Percentiles rank a stretch among this genome's conserved stretches.
These are phyloP conservation scores for Phrynocephalus forsythii DNA, from an alignment of 2,797 vertebrate species.

Conservation along the genomic window DNA sequence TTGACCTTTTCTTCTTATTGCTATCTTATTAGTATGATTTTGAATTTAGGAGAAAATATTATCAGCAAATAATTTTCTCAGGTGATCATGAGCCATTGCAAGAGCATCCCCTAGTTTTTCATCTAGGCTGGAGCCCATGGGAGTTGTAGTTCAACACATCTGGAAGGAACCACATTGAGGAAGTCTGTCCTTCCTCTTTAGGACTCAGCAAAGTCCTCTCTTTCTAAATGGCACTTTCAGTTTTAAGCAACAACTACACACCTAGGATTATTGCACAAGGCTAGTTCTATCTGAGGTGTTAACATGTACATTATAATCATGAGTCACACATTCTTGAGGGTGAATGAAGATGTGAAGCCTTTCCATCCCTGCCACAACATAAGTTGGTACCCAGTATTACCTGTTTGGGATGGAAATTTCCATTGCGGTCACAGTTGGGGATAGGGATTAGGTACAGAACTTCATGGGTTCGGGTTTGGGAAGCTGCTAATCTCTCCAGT, in stretches of 20 bases:
- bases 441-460: slow-evolving; percentile 92
- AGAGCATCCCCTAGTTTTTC: no score
- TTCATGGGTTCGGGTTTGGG: slow-evolving; percentile 89
- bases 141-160: no score
- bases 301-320: background rate
- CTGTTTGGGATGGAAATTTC: slow-evolving; percentile 94
- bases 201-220: background rate
- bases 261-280: background rate
- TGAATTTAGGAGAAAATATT: no score
- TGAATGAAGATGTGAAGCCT: background rate
- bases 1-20: no score
- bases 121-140: no score
- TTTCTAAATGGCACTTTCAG: background rate
- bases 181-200: background rate
- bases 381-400: slow-evolving; percentile 64
- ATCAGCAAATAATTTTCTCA: no score
- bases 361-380: background rate
- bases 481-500: slow-evolving; percentile 86
- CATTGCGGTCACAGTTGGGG: slow-evolving; percentile 94
- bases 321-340: no score
- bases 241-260: background rate
- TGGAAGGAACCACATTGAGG: no score
- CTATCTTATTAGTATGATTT: no score
- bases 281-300: background rate
- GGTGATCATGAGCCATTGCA: no score